Conservation (phyloP, 2,797 vertebrate genomes). For the Neosilurus mollespiculum region DNA sequence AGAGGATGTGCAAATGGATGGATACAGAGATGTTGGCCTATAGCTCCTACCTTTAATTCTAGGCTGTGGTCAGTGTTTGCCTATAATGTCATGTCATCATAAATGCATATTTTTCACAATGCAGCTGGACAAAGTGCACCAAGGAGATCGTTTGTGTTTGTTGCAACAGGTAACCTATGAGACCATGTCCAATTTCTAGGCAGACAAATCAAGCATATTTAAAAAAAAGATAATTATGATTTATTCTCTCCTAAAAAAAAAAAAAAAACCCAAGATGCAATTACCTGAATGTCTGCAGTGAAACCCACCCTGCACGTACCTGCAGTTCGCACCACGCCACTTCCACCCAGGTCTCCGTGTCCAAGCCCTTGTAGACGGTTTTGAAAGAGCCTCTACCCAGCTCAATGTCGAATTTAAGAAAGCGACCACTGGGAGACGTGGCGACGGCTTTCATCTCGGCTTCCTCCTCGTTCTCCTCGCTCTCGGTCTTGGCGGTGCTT, state of each 20-base stretch:
- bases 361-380: slow-evolving; percentile 97
- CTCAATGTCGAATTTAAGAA: slow-evolving; percentile 98
- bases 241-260: no score
- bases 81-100: no score
- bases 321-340: slow-evolving; percentile 98
- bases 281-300: neutral
- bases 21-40: no score
- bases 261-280: no score
- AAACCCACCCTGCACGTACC: slow-evolving; percentile 70
- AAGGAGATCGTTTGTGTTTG: neutral
- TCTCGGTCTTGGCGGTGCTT: slow-evolving; percentile 65
- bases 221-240: no score
- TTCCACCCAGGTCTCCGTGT: slow-evolving; percentile 97
- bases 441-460: slow-evolving; percentile 95
- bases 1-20: no score
- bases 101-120: neutral
- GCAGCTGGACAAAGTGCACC: neutral
- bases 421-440: slow-evolving; percentile 91
- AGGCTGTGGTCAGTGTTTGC: neutral
- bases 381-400: slow-evolving; percentile 96
- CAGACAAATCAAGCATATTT: no score
- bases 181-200: no score
- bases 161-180: slow-evolving; percentile 2
- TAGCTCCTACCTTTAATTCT: neutral
- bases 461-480: slow-evolving; percentile 92